Percentiles rank a stretch among this genome's conserved stretches.
These are phyloP conservation scores for Spatulosminthurus flaviceps DNA, from an alignment of 2,888 invertebrate genomes.

Conservation along the genomic window DNA sequence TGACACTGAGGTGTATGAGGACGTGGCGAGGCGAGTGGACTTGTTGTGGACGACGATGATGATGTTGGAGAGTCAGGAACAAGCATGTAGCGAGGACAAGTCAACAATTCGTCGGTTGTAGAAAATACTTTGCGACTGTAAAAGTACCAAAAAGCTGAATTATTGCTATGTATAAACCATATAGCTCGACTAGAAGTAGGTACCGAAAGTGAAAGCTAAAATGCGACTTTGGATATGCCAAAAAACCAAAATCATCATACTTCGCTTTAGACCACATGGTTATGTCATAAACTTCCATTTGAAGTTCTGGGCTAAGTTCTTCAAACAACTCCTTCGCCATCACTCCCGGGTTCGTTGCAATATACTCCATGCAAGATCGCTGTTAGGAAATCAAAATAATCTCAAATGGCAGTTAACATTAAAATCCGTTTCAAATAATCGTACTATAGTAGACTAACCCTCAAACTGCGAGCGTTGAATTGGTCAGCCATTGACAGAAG, in stretches of 20 bases:
- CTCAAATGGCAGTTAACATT: no score
- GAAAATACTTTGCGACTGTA: slow-evolving; percentile 61
- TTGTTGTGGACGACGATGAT: slow-evolving; percentile 61
- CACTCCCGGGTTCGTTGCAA: slow-evolving; percentile 70
- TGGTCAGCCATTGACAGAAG: slow-evolving; percentile 75
- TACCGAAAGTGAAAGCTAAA: no score
- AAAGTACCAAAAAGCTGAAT: not conserved
- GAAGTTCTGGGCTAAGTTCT: slow-evolving; percentile 71
- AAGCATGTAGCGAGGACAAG: slow-evolving; percentile 61
- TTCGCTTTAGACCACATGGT: slow-evolving; percentile 67
- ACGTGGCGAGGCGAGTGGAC: slow-evolving; percentile 51
- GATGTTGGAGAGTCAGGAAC: slow-evolving; percentile 60
- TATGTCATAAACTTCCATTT: slow-evolving; percentile 71
- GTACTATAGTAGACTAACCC: no score
- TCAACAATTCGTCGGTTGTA: slow-evolving; percentile 59
- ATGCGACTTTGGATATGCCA: slow-evolving; percentile 50
- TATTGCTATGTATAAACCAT: no score
- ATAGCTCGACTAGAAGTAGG: no score
- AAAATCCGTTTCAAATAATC: not conserved
- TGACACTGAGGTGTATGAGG: slow-evolving; percentile 15
- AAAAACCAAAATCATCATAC: slow-evolving; percentile 54
- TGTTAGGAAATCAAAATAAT: no score
- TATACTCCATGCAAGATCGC: slow-evolving; percentile 70
- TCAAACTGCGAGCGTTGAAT: slow-evolving; percentile 71
- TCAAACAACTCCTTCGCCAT: slow-evolving; percentile 71